These are phyloP conservation scores for Oncorhynchus tshawytscha DNA, from an alignment of 2,113 vertebrate genomes.

Conservation along the genomic window DNA sequence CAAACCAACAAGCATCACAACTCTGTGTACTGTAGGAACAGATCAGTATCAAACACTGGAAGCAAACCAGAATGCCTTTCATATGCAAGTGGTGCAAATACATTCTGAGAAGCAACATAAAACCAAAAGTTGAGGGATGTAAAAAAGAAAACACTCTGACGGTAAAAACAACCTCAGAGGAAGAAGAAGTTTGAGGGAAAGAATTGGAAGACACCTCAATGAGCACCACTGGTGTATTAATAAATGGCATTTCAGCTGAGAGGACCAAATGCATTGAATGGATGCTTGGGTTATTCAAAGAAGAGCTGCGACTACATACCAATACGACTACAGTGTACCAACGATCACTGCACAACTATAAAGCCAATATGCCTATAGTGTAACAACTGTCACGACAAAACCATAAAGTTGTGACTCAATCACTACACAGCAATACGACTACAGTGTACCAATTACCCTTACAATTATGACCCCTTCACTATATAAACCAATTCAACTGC, in stretches of 20 bases:
- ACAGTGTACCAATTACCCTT: too few relatives aligned
- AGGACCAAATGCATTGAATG: conserved; percentile 57
- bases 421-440: too few relatives aligned
- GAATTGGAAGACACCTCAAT: conserved; percentile 58
- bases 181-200: conserved; percentile 13
- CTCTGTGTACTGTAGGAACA: conserved; percentile 7
- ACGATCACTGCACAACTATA: conserved; percentile 29
- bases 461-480: too few relatives aligned
- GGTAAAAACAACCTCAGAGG: conserved; percentile 47
- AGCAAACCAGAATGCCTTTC: conserved; percentile 12
- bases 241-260: conserved; percentile 56
- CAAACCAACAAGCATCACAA: conserved; percentile 19
- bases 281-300: conserved; percentile 64
- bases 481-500: too few relatives aligned
- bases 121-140: conserved; percentile 24
- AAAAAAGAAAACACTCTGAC: conserved; percentile 17
- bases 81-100: conserved; percentile 19
- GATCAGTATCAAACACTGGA: conserved; percentile 18
- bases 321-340: conserved; percentile 1
- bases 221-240: conserved; percentile 55
- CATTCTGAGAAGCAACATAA: conserved; percentile 37
- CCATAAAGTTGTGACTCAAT: too few relatives aligned
- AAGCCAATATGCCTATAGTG: too few relatives aligned
- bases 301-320: not conserved
- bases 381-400: too few relatives aligned